A percentile compares a stretch with the other conserved stretches of the same genome.
phyloP scores from a whole-genome alignment of 2,113 vertebrate genomes.

The Indicator indicator region DNA sequence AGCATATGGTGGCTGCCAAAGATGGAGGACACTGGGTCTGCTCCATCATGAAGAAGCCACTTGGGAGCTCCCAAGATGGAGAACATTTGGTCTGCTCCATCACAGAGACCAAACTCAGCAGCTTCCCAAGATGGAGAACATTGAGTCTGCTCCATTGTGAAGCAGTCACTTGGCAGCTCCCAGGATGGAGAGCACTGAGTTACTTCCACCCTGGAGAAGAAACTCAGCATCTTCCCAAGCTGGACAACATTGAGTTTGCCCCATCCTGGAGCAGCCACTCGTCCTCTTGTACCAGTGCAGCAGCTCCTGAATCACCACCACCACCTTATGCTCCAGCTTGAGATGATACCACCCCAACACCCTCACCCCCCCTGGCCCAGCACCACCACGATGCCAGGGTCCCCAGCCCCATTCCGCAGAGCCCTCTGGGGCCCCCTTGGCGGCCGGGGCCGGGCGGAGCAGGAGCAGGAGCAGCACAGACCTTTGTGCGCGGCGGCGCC shows the following conservation, averaged over 20 bases:
- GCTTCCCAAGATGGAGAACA: background rate
- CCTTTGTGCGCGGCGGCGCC: conserved; percentile 70
- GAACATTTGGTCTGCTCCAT: background rate
- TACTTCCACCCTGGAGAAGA: background rate
- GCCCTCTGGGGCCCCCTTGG: too few species aligned
- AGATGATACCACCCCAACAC: background rate
- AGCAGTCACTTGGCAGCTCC: background rate
- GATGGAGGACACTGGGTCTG: background rate
- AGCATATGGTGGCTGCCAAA: background rate
- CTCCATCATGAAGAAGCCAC: background rate
- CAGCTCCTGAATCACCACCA: too few species aligned
- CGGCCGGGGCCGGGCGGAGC: background rate
- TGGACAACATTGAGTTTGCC: background rate
- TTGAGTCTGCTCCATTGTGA: background rate
- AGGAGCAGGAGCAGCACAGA: background rate
- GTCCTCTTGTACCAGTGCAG: background rate
- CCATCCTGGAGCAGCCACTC: background rate
- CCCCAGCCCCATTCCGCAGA: background rate
- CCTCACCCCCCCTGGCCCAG: background rate
- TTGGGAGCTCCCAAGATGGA: too few species aligned
- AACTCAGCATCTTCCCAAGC: background rate
- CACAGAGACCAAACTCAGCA: too few species aligned
- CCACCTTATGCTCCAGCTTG: background rate
- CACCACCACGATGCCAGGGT: background rate
- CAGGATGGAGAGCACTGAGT: background rate